Percentiles rank a stretch among this genome's conserved stretches.
These are phyloP conservation scores for Melanotaenia parkinsoni DNA, from an alignment of 2,797 vertebrate species.

Conservation along the genomic window DNA sequence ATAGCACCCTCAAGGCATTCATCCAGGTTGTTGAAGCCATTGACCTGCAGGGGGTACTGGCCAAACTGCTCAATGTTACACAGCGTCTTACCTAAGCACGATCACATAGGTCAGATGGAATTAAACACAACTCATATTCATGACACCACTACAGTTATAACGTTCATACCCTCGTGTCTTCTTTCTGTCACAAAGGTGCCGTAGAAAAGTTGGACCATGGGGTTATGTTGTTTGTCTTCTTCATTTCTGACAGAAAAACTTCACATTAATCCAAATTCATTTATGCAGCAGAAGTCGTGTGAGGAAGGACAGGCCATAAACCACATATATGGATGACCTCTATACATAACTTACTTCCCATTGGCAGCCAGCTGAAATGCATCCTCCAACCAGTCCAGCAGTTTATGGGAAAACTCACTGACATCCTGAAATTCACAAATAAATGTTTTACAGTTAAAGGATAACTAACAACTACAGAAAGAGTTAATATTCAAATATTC, in stretches of 20 bases:
- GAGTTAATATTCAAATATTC: no score
- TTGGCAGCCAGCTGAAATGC: slow-evolving; percentile 92
- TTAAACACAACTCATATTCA: not conserved
- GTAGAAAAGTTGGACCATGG: slow-evolving; percentile 98
- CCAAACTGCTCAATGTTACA: slow-evolving; percentile 96
- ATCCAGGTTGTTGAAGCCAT: slow-evolving; percentile 92
- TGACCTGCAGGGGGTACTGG: slow-evolving; percentile 98
- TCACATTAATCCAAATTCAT: not conserved
- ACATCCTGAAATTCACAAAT: slow-evolving; percentile 87
- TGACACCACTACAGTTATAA: accelerated
- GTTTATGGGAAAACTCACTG: slow-evolving; percentile 98
- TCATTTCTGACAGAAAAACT: slow-evolving; percentile 75
- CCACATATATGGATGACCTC: no score
- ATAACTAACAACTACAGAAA: no score
- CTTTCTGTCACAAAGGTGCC: slow-evolving; percentile 95
- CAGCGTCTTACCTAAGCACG: slow-evolving; percentile 85
- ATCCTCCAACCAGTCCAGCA: slow-evolving; percentile 97
- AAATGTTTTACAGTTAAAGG: not conserved
- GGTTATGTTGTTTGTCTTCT: slow-evolving; percentile 91
- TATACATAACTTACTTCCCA: slow-evolving; percentile 83
- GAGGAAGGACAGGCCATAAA: not conserved
- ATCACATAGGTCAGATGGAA: not conserved
- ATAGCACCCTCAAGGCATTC: slow-evolving; percentile 97
- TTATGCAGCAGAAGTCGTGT: not conserved
- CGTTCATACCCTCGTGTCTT: slow-evolving; percentile 87